A percentile compares a stretch with the other conserved stretches of the same genome.
phyloP scores from a whole-genome alignment of 1,140 invertebrate genomes.

The Trichomalopsis sarcophagae region DNA sequence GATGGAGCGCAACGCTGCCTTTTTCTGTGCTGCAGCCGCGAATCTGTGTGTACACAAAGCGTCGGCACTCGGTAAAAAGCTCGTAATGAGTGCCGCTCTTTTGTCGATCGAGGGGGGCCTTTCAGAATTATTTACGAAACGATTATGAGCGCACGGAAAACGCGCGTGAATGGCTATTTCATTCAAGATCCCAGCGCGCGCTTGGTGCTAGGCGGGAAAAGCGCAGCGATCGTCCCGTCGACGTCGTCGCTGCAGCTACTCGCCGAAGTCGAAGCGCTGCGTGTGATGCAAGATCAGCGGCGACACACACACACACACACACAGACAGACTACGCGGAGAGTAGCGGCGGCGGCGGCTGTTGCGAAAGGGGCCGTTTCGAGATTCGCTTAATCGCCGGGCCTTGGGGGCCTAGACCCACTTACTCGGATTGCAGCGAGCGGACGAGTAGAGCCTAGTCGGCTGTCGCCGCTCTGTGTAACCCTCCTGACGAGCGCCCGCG shows the following conservation, averaged over 20 bases:
- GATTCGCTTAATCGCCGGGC: constrained; percentile 67
- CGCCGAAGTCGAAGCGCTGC: not conserved
- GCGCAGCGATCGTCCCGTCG: not conserved
- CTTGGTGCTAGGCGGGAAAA: too few relatives aligned
- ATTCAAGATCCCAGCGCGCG: not conserved
- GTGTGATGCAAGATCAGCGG: constrained; percentile 11
- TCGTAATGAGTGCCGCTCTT: too few relatives aligned
- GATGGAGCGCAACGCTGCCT: not conserved
- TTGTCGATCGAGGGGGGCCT: not conserved
- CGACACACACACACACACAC: not conserved
- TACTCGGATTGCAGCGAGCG: constrained; percentile 60
- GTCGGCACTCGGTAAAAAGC: not conserved
- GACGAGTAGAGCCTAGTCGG: not conserved
- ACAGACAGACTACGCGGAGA: not conserved
- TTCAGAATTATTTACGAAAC: not conserved
- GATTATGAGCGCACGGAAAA: not conserved
- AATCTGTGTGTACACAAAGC: not conserved
- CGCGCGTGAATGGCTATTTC: not conserved
- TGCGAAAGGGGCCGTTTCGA: constrained; percentile 66
- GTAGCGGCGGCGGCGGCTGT: constrained; percentile 53
- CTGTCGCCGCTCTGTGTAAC: too few relatives aligned
- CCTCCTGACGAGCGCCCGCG: not conserved
- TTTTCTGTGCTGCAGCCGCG: not conserved
- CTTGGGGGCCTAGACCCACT: constrained; percentile 69
- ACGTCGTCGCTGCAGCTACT: constrained; percentile 2